phyloP scores from a whole-genome alignment of 2,113 vertebrate species.

The Pachyramphus minor region DNA sequence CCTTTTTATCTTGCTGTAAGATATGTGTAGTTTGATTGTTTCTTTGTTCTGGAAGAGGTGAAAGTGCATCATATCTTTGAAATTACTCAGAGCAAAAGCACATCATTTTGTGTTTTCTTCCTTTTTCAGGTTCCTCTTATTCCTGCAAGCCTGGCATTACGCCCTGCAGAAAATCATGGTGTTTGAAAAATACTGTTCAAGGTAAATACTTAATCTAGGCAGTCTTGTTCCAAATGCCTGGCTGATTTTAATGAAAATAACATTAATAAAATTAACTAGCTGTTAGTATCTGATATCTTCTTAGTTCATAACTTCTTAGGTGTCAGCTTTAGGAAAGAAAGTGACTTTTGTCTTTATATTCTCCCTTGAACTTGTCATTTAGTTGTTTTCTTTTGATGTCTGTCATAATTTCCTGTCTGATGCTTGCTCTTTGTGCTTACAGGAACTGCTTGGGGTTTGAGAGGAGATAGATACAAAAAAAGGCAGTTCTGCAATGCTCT shows the following conservation, averaged over 20 bases:
- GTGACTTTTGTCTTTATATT: background rate
- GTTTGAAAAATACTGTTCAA: background rate
- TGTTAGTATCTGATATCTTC: background rate
- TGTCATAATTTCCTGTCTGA: background rate
- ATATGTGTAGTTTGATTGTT: background rate
- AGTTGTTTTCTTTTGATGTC: background rate
- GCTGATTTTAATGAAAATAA: background rate
- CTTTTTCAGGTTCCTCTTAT: background rate
- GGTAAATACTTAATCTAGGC: background rate
- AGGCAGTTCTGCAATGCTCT: background rate
- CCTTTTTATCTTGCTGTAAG: background rate
- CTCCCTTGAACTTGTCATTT: background rate
- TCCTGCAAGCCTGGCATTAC: background rate
- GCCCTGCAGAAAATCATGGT: background rate
- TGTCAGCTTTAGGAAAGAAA: background rate
- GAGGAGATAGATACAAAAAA: background rate
- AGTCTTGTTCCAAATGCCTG: background rate
- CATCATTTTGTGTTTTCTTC: background rate
- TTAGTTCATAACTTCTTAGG: background rate
- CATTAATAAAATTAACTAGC: background rate
- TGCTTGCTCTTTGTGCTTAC: background rate
- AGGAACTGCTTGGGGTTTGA: background rate
- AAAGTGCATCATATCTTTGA: rapidly evolving
- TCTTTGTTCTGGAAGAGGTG: background rate
- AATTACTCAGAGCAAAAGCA: background rate